Evolutionary conservation across 2,113 vertebrate species (phyloP).

Genomic region (Clupea harengus): DNA sequence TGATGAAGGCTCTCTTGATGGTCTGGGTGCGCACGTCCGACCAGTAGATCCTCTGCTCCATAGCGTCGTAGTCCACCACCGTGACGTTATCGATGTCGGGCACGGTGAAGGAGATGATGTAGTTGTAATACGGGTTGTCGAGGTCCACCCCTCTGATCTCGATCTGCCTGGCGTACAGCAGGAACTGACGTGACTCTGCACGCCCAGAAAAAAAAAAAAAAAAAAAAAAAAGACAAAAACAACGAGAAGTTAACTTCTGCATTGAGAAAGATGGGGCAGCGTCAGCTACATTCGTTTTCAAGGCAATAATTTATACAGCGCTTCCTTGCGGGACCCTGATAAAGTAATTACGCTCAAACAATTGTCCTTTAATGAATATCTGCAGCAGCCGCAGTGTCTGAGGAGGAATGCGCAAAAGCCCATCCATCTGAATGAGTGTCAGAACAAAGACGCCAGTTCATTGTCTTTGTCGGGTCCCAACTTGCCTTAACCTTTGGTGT

Average conservation of each 20-base stretch:
- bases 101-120: slow-evolving; percentile 98
- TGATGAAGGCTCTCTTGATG: slow-evolving; percentile 97
- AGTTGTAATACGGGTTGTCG: slow-evolving; percentile 96
- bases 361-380: not conserved
- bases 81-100: slow-evolving; percentile 97
- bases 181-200: slow-evolving; percentile 91
- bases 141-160: slow-evolving; percentile 96
- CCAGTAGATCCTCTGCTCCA: slow-evolving; percentile 96
- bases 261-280: not conserved
- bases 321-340: not conserved
- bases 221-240: not conserved
- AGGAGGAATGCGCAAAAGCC: not conserved
- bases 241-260: not conserved
- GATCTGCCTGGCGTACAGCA: slow-evolving; percentile 96
- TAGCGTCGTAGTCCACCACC: slow-evolving; percentile 89
- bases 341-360: not conserved
- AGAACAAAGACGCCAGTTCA: not conserved
- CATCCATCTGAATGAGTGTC: not conserved
- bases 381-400: not conserved
- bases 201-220: not conserved
- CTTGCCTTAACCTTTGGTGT: not conserved
- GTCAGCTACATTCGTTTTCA: not conserved
- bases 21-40: slow-evolving; percentile 95
- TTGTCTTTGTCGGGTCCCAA: not conserved
- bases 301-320: not conserved